These are phyloP conservation scores for Resseliella maxima DNA, from an alignment of 2,888 invertebrate species.

Conservation along the genomic window DNA sequence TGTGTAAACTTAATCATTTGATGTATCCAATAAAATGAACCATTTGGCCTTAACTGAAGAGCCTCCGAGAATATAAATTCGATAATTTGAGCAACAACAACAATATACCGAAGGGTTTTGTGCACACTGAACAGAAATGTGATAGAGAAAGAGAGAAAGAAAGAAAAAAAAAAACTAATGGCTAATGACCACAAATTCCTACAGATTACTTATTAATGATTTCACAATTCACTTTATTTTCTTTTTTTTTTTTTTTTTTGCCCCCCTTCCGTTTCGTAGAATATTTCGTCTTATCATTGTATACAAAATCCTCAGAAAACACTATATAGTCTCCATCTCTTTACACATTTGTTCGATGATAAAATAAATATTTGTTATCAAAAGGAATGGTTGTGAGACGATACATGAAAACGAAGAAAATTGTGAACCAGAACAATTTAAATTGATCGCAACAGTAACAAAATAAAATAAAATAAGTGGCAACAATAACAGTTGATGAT, in stretches of 20 bases:
- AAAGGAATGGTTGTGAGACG: no score
- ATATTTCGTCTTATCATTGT: no score
- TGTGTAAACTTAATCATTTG: conserved; percentile 25
- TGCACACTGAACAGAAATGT: not conserved
- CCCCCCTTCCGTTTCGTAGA: not conserved
- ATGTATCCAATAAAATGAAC: conserved; percentile 37
- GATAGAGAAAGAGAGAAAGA: no score
- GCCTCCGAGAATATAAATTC: not conserved
- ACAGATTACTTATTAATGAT: conserved; percentile 25
- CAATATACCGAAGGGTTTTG: not conserved
- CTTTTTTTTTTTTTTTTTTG: not conserved
- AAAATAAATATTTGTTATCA: no score
- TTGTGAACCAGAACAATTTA: not conserved
- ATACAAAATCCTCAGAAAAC: no score
- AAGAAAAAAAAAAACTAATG: not conserved
- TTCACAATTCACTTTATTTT: not conserved
- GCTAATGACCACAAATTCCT: conserved; percentile 19
- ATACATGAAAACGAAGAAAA: not conserved
- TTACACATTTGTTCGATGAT: no score
- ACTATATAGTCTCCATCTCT: no score
- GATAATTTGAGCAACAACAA: not conserved
- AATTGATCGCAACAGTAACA: conserved; percentile 14
- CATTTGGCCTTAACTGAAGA: not conserved
- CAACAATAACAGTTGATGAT: conserved; percentile 49
- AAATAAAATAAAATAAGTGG: conserved; percentile 51